Base-by-base conservation (phyloP, 2,888 invertebrate genomes). In the Calameuta filiformis region DNA sequence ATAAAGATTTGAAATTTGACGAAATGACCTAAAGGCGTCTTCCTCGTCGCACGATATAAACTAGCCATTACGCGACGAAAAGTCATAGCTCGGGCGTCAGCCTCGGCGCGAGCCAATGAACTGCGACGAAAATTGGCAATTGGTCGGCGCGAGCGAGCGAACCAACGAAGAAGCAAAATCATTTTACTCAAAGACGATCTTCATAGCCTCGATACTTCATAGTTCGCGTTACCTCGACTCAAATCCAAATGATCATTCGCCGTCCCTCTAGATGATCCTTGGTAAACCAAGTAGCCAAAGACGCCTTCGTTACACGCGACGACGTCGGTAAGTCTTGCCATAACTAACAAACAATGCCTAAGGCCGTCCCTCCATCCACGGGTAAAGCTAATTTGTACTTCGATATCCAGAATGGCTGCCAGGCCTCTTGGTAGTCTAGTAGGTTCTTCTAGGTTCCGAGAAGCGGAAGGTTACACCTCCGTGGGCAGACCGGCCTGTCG, bases 381-480 rank as follows among this genome's bases (percentile, higher is more conserved):
- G 74, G 77, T 71, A 76, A 73, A 71, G 83, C 82, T 84, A 81
- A 82, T 84, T 84, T 80, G 12, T 34, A 34, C 71, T 15, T 31
- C 71, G 71, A 71, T 71, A 71, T 34, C 31, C 71, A 31, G 71
- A 31, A 34, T 34, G 31, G 71, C 71, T 31, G 71, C 71, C 34
- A 31, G 71, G 71, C 33, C 71, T 23, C 33, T 31, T 12, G 71
- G 12, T 31, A 31, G n/a, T 71, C 33, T 31, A 71, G 37, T 75
- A 37, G 74, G 35, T 74, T 79, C 37, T 78, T 69, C 73, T 69
- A 75, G 69, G 78, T 88, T 88, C 87, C 78, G 79, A 85, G 88
- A 88, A 88, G 79, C 76, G 76, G 80, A 82, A 78, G 84, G 83
- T 80, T 82, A 83, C 82, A 82, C 80, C 83, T 81, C 82, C 82